Evolutionary conservation across 2,797 vertebrate genomes (phyloP).

Genomic region (Lophura swinhoii): DNA sequence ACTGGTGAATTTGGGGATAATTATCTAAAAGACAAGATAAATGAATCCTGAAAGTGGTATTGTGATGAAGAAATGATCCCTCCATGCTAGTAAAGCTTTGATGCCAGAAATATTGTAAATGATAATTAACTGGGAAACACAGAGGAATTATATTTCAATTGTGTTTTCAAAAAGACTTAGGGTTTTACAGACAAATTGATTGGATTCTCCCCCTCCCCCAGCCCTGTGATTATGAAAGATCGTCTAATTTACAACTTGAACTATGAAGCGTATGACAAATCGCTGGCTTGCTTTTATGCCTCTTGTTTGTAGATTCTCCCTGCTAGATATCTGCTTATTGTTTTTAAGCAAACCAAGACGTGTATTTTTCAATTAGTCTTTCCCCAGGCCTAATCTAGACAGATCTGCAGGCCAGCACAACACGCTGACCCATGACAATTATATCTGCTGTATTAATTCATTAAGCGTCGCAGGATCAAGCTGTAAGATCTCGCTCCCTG

Average conservation of each 20-base stretch:
- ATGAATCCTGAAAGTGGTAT: constrained; percentile 89
- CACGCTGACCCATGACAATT: constrained; percentile 80
- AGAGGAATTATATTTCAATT: constrained; percentile 80
- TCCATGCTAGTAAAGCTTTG: constrained; percentile 76
- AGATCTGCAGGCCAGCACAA: constrained; percentile 75
- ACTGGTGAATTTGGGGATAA: constrained; percentile 88
- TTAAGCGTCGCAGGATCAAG: constrained; percentile 72
- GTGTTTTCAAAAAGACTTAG: constrained; percentile 83
- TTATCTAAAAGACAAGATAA: constrained; percentile 98
- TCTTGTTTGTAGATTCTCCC: constrained; percentile 69
- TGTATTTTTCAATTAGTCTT: constrained; percentile 79
- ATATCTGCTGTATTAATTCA: constrained; percentile 80
- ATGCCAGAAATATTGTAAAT: constrained; percentile 82
- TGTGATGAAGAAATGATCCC: constrained; percentile 80
- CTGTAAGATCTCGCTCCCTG: constrained; percentile 63
- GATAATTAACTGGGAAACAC: constrained; percentile 91
- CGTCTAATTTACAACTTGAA: constrained; percentile 89
- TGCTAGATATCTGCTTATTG: constrained; percentile 69
- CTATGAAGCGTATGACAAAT: constrained; percentile 88
- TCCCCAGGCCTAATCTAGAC: constrained; percentile 71
- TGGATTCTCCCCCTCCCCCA: constrained; percentile 82
- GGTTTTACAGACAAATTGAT: constrained; percentile 90
- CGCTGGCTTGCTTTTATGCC: constrained; percentile 86
- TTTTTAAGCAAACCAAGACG: constrained; percentile 75
- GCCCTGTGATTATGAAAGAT: constrained; percentile 92